Conservation (phyloP, 2,113 vertebrate species). For the Hucho hucho region DNA sequence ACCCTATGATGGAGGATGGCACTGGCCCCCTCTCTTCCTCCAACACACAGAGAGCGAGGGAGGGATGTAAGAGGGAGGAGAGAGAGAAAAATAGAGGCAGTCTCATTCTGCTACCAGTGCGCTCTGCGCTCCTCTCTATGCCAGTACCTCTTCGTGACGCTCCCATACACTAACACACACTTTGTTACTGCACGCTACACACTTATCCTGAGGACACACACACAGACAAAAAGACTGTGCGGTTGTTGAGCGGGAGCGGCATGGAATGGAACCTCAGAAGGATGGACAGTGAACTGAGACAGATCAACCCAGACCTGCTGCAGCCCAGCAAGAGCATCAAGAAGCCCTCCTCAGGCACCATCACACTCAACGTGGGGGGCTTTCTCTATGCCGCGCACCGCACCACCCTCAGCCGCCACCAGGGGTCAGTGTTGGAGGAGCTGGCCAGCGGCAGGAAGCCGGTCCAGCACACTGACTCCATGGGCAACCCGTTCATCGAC, state of each 20-base stretch:
- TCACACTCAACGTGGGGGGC: slow-evolving; percentile 95
- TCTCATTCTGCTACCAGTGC: slow-evolving; percentile 74
- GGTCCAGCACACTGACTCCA: slow-evolving; percentile 87
- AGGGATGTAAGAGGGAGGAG: slow-evolving; percentile 12
- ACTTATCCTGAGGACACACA: background rate
- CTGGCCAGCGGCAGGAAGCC: slow-evolving; percentile 89
- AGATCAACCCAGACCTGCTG: slow-evolving; percentile 85
- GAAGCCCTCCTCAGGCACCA: slow-evolving; percentile 81
- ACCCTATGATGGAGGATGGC: slow-evolving; percentile 77
- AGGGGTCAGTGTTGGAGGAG: slow-evolving; percentile 91
- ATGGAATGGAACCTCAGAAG: slow-evolving; percentile 93
- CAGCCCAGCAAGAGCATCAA: slow-evolving; percentile 92
- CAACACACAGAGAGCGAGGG: slow-evolving; percentile 16
- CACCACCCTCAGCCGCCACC: slow-evolving; percentile 89
- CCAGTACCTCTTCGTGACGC: slow-evolving; percentile 54
- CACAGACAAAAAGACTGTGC: slow-evolving; percentile 38
- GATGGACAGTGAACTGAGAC: slow-evolving; percentile 82
- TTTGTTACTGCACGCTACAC: background rate
- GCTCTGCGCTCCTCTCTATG: slow-evolving; percentile 63
- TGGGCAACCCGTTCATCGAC: slow-evolving; percentile 96
- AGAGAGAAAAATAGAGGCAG: slow-evolving; percentile 51
- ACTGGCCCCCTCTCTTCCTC: slow-evolving; percentile 79
- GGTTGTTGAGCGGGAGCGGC: slow-evolving; percentile 60
- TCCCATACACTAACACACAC: background rate
- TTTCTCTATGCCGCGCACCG: slow-evolving; percentile 94